Conservation (phyloP, 1,140 invertebrate species). For the Aricia agestis region DNA sequence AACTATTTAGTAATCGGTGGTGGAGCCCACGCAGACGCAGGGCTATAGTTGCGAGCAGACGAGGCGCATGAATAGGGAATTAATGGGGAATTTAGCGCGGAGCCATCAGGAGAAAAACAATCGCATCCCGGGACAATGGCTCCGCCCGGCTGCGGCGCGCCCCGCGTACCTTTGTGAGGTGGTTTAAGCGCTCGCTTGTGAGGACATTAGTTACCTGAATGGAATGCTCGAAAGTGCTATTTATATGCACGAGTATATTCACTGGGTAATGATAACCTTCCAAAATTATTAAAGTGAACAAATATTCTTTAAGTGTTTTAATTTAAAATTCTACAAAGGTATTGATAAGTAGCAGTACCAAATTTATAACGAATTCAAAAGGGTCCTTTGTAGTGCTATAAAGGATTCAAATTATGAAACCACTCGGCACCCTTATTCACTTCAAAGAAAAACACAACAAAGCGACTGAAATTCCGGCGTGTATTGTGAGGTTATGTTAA, state of each 20-base stretch:
- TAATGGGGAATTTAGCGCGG: conserved; percentile 29
- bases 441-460: conserved; percentile 14
- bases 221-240: neutral
- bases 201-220: neutral
- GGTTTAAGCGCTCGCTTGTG: neutral
- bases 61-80: conserved; percentile 32
- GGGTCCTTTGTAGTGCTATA: too few species aligned
- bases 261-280: too few species aligned
- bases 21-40: conserved; percentile 20
- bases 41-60: conserved; percentile 23
- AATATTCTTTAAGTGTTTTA: too few species aligned
- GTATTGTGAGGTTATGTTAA: conserved; percentile 17
- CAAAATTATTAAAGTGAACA: too few species aligned
- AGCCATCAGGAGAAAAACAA: conserved; percentile 15
- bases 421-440: neutral
- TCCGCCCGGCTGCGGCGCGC: too few species aligned
- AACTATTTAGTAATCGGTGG: too few species aligned
- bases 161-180: neutral
- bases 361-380: neutral
- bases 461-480: conserved; percentile 9
- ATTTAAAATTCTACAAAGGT: too few species aligned
- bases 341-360: neutral
- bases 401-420: neutral
- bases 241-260: neutral
- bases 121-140: conserved; percentile 4